Percentiles rank a stretch among this genome's conserved stretches.
Evolutionary conservation across 2,113 vertebrate genomes (phyloP).

Genomic region (Callipepla californica): DNA sequence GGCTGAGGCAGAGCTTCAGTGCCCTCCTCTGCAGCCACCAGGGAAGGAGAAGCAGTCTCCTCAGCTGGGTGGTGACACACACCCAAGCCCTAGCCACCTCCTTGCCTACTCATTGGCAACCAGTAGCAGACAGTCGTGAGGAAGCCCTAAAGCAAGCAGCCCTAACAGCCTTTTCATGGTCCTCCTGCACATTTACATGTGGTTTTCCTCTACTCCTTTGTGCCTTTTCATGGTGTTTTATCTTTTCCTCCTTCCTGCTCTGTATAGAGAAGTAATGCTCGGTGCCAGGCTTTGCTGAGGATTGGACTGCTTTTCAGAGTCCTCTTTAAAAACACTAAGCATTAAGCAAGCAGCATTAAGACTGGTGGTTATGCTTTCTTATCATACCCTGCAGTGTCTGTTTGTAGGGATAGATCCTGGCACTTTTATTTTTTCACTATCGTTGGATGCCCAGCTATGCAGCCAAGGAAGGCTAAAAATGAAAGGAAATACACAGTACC

Average conservation of each 20-base stretch:
- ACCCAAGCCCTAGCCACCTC: background rate
- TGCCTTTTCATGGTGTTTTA: background rate
- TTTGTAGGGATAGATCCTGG: background rate
- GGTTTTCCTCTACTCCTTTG: background rate
- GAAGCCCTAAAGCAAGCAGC: background rate
- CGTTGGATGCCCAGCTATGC: background rate
- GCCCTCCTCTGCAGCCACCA: background rate
- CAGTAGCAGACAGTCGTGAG: background rate
- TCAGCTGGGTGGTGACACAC: background rate
- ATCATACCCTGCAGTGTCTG: background rate
- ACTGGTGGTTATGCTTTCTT: background rate
- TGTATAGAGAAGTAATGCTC: background rate
- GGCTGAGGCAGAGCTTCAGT: background rate
- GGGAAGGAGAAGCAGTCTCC: background rate
- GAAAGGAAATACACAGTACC: background rate
- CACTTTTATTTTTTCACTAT: background rate
- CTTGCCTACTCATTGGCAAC: background rate
- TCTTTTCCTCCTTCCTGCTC: background rate
- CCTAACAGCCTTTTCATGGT: background rate
- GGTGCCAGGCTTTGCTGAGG: background rate
- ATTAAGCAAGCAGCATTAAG: background rate
- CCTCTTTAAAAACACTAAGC: background rate
- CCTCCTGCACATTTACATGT: background rate
- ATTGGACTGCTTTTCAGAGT: background rate
- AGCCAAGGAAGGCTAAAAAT: background rate